Evolutionary conservation across 2,888 invertebrate genomes (phyloP).

Genomic region (Pedicia rivosa): DNA sequence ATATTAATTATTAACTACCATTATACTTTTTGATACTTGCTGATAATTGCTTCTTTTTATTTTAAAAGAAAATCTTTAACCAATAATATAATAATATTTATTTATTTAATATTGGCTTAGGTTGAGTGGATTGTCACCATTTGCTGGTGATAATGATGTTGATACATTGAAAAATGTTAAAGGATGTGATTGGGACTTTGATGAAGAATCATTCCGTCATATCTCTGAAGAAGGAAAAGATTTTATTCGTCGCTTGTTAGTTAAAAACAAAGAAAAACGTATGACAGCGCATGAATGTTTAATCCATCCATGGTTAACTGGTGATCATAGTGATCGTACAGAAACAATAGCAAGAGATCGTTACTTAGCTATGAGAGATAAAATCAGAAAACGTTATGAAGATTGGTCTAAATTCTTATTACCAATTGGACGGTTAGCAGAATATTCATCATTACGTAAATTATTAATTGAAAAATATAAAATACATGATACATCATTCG

Average conservation of each 20-base stretch:
- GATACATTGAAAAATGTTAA: slow-evolving; percentile 97
- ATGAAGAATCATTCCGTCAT: slow-evolving; percentile 82
- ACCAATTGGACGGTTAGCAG: slow-evolving; percentile 92
- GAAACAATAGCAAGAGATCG: slow-evolving; percentile 67
- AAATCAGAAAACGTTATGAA: slow-evolving; percentile 67
- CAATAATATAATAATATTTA: slow-evolving; percentile 5
- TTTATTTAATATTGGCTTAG: slow-evolving; percentile 30
- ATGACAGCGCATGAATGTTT: slow-evolving; percentile 98
- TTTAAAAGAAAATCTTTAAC: neutral
- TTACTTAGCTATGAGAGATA: slow-evolving; percentile 76
- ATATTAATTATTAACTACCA: neutral
- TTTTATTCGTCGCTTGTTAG: slow-evolving; percentile 84
- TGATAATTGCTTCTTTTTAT: neutral
- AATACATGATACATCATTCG: slow-evolving; percentile 91
- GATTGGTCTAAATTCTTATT: slow-evolving; percentile 71
- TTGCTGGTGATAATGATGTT: slow-evolving; percentile 96
- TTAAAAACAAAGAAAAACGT: slow-evolving; percentile 92
- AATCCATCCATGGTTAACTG: slow-evolving; percentile 87
- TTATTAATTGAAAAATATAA: slow-evolving; percentile 90
- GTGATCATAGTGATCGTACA: slow-evolving; percentile 62
- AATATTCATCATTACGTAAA: slow-evolving; percentile 93
- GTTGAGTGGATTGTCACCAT: slow-evolving; percentile 93
- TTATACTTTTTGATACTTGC: too few species aligned
- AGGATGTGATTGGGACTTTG: slow-evolving; percentile 98
- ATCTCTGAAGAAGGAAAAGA: slow-evolving; percentile 97